Percentiles rank a stretch among this genome's conserved stretches.
Evolutionary conservation across 1,140 invertebrate species (phyloP).

Genomic region (Pachypeltis micranthus): DNA sequence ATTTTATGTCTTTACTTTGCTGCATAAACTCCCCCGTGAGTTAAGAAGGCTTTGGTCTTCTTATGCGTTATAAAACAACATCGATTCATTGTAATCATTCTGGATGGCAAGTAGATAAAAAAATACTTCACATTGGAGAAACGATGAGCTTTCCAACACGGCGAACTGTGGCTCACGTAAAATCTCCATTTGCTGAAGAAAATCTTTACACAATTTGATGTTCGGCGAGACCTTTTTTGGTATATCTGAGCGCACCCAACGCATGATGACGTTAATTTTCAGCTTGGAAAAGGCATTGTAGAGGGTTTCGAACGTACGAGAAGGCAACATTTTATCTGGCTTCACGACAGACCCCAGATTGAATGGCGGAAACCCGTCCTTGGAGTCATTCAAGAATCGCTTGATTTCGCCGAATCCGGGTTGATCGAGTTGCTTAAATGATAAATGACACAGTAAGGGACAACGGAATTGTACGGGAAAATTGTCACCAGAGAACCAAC

Average conservation of each 20-base stretch:
- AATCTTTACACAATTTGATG: not conserved
- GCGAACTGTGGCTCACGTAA: not conserved
- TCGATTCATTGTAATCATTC: no score
- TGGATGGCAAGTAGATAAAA: no score
- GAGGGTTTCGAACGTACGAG: not conserved
- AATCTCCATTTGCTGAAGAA: not conserved
- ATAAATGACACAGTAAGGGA: not conserved
- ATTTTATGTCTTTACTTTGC: no score
- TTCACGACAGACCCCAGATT: constrained; percentile 22
- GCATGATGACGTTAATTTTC: not conserved
- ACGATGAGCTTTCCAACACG: no score
- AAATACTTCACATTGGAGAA: no score
- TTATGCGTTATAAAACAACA: no score
- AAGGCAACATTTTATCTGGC: not conserved
- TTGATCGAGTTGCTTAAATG: not conserved
- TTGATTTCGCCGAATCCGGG: not conserved
- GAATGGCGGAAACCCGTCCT: constrained; percentile 42
- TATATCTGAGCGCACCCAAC: not conserved
- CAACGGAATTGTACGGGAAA: not conserved
- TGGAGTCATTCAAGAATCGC: not conserved
- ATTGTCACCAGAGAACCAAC: not conserved
- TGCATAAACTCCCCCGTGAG: no score
- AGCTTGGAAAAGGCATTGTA: not conserved
- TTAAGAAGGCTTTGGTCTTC: no score
- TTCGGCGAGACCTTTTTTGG: not conserved